Percentiles rank a stretch among this genome's conserved stretches.
phyloP scores from a whole-genome alignment of 2,113 vertebrate genomes.

The Oncorhynchus gorbuscha region DNA sequence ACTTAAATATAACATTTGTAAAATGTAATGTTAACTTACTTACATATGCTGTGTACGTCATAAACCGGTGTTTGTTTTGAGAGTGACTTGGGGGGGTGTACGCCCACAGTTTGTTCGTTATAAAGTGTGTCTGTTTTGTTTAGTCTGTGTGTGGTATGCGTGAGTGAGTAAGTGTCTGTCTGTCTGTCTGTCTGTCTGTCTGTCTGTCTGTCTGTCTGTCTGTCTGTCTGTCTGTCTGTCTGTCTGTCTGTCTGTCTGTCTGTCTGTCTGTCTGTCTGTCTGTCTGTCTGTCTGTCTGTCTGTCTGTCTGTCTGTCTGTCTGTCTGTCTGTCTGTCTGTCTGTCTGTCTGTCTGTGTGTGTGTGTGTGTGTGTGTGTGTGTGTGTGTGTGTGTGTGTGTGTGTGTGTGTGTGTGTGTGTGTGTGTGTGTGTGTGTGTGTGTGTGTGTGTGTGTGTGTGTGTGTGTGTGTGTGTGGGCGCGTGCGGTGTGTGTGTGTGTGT shows the following conservation, averaged over 20 bases:
- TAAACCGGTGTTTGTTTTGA: background rate
- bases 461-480: too few relatives aligned
- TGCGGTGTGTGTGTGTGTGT: background rate
- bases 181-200: background rate
- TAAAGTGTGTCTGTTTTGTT: background rate
- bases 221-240: background rate
- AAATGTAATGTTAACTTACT: too few relatives aligned
- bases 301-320: too few relatives aligned
- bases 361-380: too few relatives aligned
- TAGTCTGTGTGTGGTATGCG: constrained; percentile 15
- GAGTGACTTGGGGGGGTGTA: constrained; percentile 5
- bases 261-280: background rate
- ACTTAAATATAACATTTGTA: background rate
- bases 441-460: too few relatives aligned
- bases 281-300: too few relatives aligned
- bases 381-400: too few relatives aligned
- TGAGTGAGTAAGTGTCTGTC: constrained; percentile 18
- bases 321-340: too few relatives aligned
- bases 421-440: too few relatives aligned
- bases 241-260: background rate
- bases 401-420: too few relatives aligned
- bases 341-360: too few relatives aligned
- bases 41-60: background rate
- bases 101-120: background rate
- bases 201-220: background rate